Percentiles rank a stretch among this genome's conserved stretches.
phyloP scores from a whole-genome alignment of 2,113 vertebrate species.

The Pithys albifrons region DNA sequence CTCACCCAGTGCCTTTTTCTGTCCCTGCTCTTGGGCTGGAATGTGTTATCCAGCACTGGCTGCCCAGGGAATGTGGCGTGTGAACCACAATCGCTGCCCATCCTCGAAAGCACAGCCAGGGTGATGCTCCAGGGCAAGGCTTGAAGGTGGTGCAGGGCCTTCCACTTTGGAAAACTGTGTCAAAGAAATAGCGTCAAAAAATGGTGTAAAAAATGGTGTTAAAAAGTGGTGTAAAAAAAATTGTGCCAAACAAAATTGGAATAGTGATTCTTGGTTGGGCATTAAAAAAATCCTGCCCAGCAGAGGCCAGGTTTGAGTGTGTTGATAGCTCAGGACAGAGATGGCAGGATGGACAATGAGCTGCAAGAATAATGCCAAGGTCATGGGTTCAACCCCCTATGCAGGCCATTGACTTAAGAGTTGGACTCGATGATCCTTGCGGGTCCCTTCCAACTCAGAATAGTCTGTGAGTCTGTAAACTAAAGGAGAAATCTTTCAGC shows the following conservation, averaged over 20 bases:
- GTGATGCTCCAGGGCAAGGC: neutral
- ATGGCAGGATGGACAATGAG: neutral
- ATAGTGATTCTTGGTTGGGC: neutral
- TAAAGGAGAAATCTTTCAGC: too few relatives aligned
- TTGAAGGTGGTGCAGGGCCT: neutral
- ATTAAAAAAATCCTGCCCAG: neutral
- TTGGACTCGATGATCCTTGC: too few relatives aligned
- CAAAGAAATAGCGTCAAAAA: neutral
- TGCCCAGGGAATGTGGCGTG: accelerated
- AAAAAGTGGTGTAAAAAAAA: too few relatives aligned
- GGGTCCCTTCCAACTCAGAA: too few relatives aligned
- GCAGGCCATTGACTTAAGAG: too few relatives aligned
- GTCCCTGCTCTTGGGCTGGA: neutral
- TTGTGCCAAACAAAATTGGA: neutral
- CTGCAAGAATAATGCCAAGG: neutral
- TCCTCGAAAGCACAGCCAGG: neutral
- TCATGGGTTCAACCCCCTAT: too few relatives aligned
- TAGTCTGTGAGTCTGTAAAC: too few relatives aligned
- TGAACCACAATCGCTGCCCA: neutral
- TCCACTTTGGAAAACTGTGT: neutral
- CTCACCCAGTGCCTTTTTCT: neutral
- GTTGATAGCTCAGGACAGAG: neutral
- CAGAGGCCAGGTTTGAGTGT: neutral
- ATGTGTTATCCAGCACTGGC: neutral
- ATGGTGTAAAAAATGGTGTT: too few relatives aligned